A percentile compares a stretch with the other conserved stretches of the same genome.
phyloP scores from a whole-genome alignment of 2,888 invertebrate genomes.

The Lasius platythorax region DNA sequence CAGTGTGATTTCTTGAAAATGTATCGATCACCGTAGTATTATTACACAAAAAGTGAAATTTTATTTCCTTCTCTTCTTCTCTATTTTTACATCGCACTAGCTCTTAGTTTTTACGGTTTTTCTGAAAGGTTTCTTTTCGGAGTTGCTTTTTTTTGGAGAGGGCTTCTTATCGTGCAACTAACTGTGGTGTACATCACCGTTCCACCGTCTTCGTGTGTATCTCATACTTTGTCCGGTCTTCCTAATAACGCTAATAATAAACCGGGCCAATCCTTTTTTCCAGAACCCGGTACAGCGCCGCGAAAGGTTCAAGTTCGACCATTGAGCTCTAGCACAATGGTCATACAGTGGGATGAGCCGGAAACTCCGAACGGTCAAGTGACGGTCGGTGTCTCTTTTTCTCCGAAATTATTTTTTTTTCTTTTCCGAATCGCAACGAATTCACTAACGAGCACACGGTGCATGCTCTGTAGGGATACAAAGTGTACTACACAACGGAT shows the following conservation, averaged over 20 bases:
- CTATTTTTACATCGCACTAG: neutral
- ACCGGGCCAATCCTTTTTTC: constrained; percentile 75
- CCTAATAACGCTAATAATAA: constrained; percentile 19
- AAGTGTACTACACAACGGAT: constrained; percentile 98
- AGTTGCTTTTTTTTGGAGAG: neutral
- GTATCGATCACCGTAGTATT: constrained; percentile 36
- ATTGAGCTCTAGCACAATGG: constrained; percentile 97
- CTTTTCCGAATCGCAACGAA: neutral
- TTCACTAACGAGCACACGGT: constrained; percentile 7
- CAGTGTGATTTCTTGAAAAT: constrained; percentile 24
- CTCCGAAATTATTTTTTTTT: constrained; percentile 8
- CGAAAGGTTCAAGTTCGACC: constrained; percentile 97
- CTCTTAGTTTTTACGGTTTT: constrained; percentile 34
- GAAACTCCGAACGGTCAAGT: constrained; percentile 99
- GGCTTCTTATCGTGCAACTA: constrained; percentile 65
- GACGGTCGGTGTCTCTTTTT: constrained; percentile 90
- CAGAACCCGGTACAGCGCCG: constrained; percentile 98
- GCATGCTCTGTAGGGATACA: constrained; percentile 92
- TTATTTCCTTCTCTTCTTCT: constrained; percentile 29
- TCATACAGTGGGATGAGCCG: constrained; percentile 99
- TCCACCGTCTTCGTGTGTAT: constrained; percentile 31
- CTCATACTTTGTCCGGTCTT: neutral
- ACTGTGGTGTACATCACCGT: constrained; percentile 57
- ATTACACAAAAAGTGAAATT: constrained; percentile 15
- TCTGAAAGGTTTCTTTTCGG: constrained; percentile 50